Percentiles rank a stretch among this genome's conserved stretches.
phyloP scores from a whole-genome alignment of 2,888 invertebrate species.

The Dromius quadrimaculatus region DNA sequence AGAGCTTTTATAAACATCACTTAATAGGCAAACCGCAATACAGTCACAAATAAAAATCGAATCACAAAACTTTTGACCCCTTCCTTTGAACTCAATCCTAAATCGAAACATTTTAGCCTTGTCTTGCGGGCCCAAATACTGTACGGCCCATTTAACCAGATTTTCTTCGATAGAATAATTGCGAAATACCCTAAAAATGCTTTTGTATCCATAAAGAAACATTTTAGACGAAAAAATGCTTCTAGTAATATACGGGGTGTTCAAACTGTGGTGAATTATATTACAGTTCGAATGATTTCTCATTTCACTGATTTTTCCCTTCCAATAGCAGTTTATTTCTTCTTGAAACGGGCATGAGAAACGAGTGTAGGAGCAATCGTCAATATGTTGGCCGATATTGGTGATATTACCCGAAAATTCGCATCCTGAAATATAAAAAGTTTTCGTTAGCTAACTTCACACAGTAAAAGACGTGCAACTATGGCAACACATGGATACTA shows the following conservation, averaged over 20 bases:
- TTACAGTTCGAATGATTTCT: slow-evolving; percentile 13
- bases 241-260: neutral
- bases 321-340: slow-evolving; percentile 9
- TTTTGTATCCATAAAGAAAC: neutral
- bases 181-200: slow-evolving; percentile 15
- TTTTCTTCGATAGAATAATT: neutral
- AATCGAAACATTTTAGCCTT: slow-evolving; percentile 11
- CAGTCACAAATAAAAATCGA: neutral
- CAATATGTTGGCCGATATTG: neutral
- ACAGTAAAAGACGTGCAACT: no score
- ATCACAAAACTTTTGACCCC: neutral
- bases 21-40: neutral
- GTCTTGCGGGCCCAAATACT: neutral
- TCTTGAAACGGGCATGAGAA: slow-evolving; percentile 6
- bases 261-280: neutral
- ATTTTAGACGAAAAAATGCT: neutral
- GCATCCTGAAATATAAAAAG: no score
- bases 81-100: slow-evolving; percentile 13
- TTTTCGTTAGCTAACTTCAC: no score
- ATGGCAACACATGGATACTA: no score
- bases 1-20: slow-evolving; percentile 2
- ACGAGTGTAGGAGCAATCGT: neutral
- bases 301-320: neutral
- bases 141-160: slow-evolving; percentile 17
- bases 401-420: neutral